Evolutionary conservation across 2,113 vertebrate species (phyloP), one percentile per base, ranked within the genome.

Genomic region (Axis porcinus): DNA sequence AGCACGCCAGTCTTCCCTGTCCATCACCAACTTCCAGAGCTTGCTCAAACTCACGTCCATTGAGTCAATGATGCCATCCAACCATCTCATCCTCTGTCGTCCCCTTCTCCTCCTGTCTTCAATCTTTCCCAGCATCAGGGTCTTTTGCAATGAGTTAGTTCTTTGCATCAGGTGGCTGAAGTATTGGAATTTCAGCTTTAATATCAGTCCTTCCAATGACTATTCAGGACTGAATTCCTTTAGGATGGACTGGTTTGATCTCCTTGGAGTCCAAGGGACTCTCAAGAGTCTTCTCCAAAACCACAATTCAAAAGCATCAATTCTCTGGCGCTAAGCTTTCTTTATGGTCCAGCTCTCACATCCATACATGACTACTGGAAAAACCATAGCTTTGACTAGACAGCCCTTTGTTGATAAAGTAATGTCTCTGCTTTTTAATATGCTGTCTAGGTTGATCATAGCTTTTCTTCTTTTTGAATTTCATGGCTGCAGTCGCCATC

Each of bases 301-400:
- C 17, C 9, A 21, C 19, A 36, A 9, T 70, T 70, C 64, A 36
- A 70, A 70, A 23, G 64, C 64, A 23, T 70, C 17, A 70, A 11
- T 36, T 36, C 64, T 36, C 23, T 0, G 0, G 19, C 0, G 0
- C 17, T 70, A 19, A 70, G 67, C 9, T 70, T 70, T 70, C 10
- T 70, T 23, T 36, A 36, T 23, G n/a, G 64, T 6, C n/a, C n/a
- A 70, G n/a, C n/a, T 70, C n/a, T 36, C 17, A 70, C 19, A 36
- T 70, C n/a, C 5, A 70, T 70, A 70, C 19, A 36, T 70, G 67
- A 36, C 19, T 17, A 36, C 67, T 70, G n/a, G 4, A 36, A 70
- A 70, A 70, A 70, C 19, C 9, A 12, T 36, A 36, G 67, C 19
- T 36, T 70, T 70, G n/a, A 21, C 67, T 70, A 36, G n/a, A 70